A percentile compares a stretch with the other conserved stretches of the same genome.
These are phyloP conservation scores for Idaea dimidiata DNA, from an alignment of 2,888 invertebrate species.

Conservation along the genomic window DNA sequence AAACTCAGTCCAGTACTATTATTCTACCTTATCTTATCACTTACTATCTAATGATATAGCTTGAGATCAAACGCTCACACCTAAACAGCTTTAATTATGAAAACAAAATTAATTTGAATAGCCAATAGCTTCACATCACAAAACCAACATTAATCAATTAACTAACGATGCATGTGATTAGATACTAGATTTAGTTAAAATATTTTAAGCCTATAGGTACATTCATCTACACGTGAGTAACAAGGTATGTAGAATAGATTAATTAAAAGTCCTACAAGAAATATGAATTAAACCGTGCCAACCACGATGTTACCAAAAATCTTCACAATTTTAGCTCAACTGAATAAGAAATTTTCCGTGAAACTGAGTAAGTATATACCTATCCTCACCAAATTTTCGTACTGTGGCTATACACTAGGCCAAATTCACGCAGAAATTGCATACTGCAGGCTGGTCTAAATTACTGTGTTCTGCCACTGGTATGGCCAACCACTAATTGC, in stretches of 20 bases:
- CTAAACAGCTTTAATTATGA: too few species aligned
- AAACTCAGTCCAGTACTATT: too few species aligned
- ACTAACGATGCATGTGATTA: not conserved
- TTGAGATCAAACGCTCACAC: too few species aligned
- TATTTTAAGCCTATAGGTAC: too few species aligned
- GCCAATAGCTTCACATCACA: too few species aligned
- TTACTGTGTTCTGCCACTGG: not conserved
- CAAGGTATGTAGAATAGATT: not conserved
- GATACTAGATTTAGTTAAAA: not conserved
- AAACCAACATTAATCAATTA: too few species aligned
- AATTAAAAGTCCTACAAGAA: not conserved
- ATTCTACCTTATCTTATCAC: too few species aligned
- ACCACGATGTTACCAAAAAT: not conserved
- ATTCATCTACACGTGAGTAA: not conserved
- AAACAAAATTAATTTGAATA: too few species aligned
- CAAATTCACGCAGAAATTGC: not conserved
- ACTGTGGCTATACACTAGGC: not conserved
- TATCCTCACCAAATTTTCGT: not conserved
- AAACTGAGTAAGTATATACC: not conserved
- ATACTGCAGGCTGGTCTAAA: not conserved
- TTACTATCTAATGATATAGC: too few species aligned
- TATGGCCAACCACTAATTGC: not conserved
- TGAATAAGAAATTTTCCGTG: not conserved
- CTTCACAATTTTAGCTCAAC: not conserved
- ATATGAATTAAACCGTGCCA: not conserved